Percentiles rank a stretch among this genome's conserved stretches.
phyloP scores from a whole-genome alignment of 2,113 vertebrate species.

The Regulus satrapa region DNA sequence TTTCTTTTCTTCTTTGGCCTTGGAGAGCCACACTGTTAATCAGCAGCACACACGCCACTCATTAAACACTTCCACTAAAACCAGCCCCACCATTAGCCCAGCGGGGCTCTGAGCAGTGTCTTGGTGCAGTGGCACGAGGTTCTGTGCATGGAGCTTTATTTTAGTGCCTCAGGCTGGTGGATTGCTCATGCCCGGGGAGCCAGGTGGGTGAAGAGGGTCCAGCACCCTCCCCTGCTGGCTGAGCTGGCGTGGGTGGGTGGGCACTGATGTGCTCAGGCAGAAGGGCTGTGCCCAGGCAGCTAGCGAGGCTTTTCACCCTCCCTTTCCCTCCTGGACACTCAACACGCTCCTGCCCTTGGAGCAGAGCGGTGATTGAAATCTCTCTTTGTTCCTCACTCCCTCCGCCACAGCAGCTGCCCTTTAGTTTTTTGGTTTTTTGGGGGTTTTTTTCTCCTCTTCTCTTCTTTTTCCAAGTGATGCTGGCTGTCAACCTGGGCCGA shows the following conservation, averaged over 20 bases:
- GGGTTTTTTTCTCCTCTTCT: not conserved
- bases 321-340: not conserved
- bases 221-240: not conserved
- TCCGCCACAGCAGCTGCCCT: not conserved
- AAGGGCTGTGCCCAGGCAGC: not conserved
- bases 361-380: not conserved
- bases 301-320: not conserved
- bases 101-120: not conserved
- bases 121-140: not conserved
- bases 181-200: not conserved
- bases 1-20: constrained; percentile 47
- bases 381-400: not conserved
- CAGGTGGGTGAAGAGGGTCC: not conserved
- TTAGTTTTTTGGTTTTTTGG: too few species aligned
- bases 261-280: not conserved
- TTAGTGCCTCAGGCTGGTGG: not conserved
- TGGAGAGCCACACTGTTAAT: constrained; percentile 16
- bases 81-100: constrained; percentile 31
- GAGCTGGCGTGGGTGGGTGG: not conserved
- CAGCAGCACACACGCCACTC: not conserved
- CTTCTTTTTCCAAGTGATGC: not conserved
- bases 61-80: constrained; percentile 14
- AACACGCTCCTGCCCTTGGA: not conserved
- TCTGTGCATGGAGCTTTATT: not conserved
- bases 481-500: not conserved